A percentile compares a stretch with the other conserved stretches of the same genome.
phyloP scores from a whole-genome alignment of 2,113 vertebrate species.

The Rhombomys opimus region DNA sequence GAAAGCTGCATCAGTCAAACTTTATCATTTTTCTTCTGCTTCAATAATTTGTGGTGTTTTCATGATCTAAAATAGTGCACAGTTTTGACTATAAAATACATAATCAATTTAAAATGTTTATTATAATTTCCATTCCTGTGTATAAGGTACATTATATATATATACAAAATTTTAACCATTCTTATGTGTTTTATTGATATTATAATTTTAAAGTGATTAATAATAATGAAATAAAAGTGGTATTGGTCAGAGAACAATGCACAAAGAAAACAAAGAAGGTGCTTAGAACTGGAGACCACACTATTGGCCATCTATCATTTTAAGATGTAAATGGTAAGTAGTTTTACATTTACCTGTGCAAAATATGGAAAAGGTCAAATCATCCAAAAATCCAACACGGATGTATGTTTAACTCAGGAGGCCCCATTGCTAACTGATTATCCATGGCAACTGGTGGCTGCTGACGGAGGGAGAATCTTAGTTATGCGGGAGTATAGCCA shows the following conservation, averaged over 20 bases:
- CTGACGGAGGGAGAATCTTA: not conserved
- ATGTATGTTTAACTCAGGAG: too few relatives aligned
- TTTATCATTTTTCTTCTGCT: constrained; percentile 61
- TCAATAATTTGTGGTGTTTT: constrained; percentile 60
- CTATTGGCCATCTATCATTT: constrained; percentile 49
- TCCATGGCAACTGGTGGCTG: accelerated
- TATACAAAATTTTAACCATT: not conserved
- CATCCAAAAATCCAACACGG: not conserved
- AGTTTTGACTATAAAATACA: constrained; percentile 32
- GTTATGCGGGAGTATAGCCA: not conserved
- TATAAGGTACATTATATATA: constrained; percentile 24
- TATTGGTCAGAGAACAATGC: not conserved
- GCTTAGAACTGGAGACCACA: constrained; percentile 14
- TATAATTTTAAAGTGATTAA: not conserved
- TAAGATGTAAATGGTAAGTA: not conserved
- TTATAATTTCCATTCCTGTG: constrained; percentile 45
- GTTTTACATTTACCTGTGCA: not conserved
- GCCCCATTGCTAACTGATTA: not conserved
- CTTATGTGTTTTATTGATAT: constrained; percentile 24
- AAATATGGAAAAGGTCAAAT: not conserved
- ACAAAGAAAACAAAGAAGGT: constrained; percentile 6
- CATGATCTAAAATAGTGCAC: not conserved
- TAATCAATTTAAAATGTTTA: constrained; percentile 76
- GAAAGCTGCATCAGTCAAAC: constrained; percentile 56
- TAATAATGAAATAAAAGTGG: constrained; percentile 12